Conservation (phyloP, 1,140 invertebrate species). For the Trialeurodes vaporariorum region DNA sequence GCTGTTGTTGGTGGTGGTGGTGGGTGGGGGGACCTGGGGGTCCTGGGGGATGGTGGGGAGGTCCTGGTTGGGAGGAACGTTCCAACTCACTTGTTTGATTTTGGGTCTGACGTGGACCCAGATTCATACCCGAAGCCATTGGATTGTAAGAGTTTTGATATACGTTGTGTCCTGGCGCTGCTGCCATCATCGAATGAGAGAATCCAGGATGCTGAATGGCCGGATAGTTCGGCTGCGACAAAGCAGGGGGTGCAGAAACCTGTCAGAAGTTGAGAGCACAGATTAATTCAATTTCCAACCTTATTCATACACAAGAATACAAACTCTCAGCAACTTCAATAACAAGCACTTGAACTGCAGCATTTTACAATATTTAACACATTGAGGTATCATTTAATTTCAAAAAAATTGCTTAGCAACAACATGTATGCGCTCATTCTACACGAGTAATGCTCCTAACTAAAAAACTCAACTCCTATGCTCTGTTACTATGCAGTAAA, state of each 20-base stretch:
- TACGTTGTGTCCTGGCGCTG: slow-evolving; percentile 39
- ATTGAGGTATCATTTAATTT: too few species aligned
- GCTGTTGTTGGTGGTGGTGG: slow-evolving; percentile 31
- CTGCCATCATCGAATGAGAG: slow-evolving; percentile 41
- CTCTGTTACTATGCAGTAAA: too few species aligned
- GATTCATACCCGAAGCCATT: slow-evolving; percentile 47
- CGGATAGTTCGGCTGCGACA: not conserved
- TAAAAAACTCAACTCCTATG: too few species aligned
- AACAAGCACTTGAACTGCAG: too few species aligned
- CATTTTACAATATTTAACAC: too few species aligned
- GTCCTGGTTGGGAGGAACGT: slow-evolving; percentile 25
- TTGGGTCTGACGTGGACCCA: slow-evolving; percentile 39
- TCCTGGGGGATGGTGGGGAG: slow-evolving; percentile 7
- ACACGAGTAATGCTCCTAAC: too few species aligned
- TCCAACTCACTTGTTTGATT: slow-evolving; percentile 66
- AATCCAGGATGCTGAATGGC: slow-evolving; percentile 31
- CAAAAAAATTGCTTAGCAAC: too few species aligned
- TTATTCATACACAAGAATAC: too few species aligned
- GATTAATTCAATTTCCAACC: too few species aligned
- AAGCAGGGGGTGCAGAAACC: not conserved
- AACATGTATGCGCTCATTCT: too few species aligned
- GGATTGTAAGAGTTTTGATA: slow-evolving; percentile 25
- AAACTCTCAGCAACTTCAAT: too few species aligned
- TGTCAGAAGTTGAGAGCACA: too few species aligned
- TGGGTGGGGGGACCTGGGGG: slow-evolving; percentile 23